Evolutionary conservation across 2,797 vertebrate genomes (phyloP).

Genomic region (Natrix natrix): DNA sequence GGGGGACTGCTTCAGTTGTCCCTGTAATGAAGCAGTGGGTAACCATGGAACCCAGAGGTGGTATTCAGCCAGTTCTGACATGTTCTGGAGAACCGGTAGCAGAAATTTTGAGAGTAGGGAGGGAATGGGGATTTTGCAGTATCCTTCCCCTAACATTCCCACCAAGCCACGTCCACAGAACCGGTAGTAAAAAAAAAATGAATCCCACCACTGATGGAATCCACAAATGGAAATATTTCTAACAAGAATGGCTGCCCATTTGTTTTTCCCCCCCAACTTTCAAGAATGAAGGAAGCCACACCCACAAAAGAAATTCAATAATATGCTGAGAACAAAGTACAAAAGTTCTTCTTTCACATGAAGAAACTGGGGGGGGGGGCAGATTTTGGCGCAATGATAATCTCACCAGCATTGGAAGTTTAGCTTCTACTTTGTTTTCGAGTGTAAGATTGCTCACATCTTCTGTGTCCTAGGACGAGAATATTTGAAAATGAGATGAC

Average conservation of each 20-base stretch:
- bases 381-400: neutral
- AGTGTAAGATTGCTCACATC: neutral
- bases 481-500: neutral
- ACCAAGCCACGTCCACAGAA: too few species aligned
- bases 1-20: neutral
- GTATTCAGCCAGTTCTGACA: too few species aligned
- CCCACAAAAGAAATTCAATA: neutral
- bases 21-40: neutral
- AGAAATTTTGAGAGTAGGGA: too few species aligned
- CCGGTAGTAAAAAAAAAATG: too few species aligned
- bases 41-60: neutral
- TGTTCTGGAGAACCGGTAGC: too few species aligned
- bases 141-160: too few species aligned
- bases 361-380: neutral
- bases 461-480: neutral
- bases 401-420: neutral
- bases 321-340: neutral
- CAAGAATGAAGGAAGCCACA: neutral
- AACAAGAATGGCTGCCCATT: neutral
- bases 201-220: neutral
- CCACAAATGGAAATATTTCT: neutral
- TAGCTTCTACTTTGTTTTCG: neutral
- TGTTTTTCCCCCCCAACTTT: neutral
- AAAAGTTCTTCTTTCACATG: neutral
- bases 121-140: too few species aligned